A percentile compares a stretch with the other conserved stretches of the same genome.
phyloP scores from a whole-genome alignment of 2,888 invertebrate genomes.

The Orthonychiurus folsomi region DNA sequence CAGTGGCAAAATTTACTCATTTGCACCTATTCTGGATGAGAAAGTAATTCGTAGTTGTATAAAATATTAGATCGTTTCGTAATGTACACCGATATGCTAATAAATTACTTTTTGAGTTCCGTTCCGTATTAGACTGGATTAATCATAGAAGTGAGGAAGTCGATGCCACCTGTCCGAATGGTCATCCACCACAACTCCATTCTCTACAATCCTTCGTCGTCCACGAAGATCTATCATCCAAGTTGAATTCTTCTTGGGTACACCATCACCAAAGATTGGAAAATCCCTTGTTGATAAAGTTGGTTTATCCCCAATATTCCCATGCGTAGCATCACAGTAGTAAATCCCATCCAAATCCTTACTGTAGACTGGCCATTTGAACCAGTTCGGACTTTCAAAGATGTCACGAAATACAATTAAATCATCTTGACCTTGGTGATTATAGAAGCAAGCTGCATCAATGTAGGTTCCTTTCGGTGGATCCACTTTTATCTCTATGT shows the following conservation, averaged over 20 bases:
- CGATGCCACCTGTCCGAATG: neutral
- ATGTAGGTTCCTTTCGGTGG: neutral
- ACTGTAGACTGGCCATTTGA: neutral
- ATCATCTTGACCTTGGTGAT: neutral
- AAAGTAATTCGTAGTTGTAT: no score
- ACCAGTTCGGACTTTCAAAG: neutral
- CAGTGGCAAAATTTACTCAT: no score
- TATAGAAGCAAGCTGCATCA: neutral
- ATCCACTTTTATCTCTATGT: neutral
- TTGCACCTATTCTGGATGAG: no score
- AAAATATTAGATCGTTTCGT: no score
- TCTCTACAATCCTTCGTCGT: neutral
- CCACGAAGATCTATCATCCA: neutral
- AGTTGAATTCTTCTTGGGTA: neutral
- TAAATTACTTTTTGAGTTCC: no score
- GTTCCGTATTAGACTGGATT: no score
- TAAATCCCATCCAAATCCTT: neutral
- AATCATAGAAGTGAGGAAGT: no score
- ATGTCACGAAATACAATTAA: neutral
- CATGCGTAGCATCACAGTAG: neutral
- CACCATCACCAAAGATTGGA: neutral
- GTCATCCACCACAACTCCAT: neutral
- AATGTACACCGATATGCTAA: no score
- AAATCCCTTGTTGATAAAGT: neutral
- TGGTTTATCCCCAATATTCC: neutral